Conservation (phyloP, 2,797 vertebrate genomes). For the Poeciliopsis gracilis region DNA sequence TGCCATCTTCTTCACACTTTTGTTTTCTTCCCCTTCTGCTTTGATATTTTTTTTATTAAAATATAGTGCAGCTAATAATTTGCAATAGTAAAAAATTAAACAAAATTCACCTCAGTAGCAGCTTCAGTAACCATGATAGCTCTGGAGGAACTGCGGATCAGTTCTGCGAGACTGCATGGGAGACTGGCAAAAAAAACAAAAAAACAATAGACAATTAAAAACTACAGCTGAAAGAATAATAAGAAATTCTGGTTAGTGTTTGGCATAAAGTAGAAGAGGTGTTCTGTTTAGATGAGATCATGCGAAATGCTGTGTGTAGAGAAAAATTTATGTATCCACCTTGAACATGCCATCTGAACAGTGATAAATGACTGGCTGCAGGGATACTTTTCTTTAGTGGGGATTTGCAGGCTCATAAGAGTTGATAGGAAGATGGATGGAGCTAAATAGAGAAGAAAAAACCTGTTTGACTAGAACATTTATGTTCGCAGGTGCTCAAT, state of each 20-base stretch:
- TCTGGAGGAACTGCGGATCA: background rate
- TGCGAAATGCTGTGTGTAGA: background rate
- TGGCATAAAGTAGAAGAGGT: background rate
- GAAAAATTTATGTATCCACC: background rate
- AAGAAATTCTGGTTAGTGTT: background rate
- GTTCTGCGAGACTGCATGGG: background rate
- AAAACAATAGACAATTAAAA: background rate
- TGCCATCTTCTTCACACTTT: background rate
- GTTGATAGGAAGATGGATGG: constrained; percentile 2
- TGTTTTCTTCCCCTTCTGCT: background rate
- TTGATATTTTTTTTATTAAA: background rate
- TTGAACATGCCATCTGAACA: background rate
- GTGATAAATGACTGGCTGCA: background rate
- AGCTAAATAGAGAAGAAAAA: background rate
- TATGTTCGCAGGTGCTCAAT: background rate
- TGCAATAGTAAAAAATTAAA: background rate
- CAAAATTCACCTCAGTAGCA: background rate
- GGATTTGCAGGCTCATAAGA: background rate
- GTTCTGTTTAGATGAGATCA: background rate
- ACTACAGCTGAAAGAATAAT: background rate
- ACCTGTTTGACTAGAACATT: background rate
- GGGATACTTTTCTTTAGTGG: background rate
- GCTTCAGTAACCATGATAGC: background rate
- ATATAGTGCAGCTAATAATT: background rate
- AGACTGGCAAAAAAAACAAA: background rate